Base-by-base conservation (phyloP, 2,797 vertebrate species). In the Serranus cabrilla region DNA sequence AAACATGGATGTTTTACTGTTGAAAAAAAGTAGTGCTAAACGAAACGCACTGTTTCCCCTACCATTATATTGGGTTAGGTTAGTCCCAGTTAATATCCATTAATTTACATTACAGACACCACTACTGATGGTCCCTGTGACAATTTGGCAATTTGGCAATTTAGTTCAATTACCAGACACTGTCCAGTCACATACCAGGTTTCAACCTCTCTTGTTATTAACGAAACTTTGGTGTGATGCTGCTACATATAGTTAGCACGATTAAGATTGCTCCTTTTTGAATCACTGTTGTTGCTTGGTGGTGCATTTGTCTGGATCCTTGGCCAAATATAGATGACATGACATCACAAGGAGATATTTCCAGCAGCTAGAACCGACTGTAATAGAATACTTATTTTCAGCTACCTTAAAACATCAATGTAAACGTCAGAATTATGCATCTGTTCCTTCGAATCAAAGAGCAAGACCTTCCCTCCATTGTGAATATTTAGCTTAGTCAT, bases 291-390 rank as follows among this genome's bases (percentile, higher is more conserved):
- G 42, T 65, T 63, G 46, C 51, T 56, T 67, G 55, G 7, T 47
- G 47, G 11, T 57, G 60, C 14, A 25, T 70, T 71, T 42, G 17
- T 71, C 40, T 81, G 51, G 18, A 52, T 37, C 23, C n/a, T 34
- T 58, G 46, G 57, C 80, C 69, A 75, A 73, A 78, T 67, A 71
- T 78, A 87, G 64, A 80, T 34, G 31, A 60, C 39, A 21, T 54
- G 47, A 51, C 71, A 74, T 72, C 61, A 68, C 46, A 52, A n/a
- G 50, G 60, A 70, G 74, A 81, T 80, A 79, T 79, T 84, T 83
- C 55, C 70, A 79, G 60, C 64, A 66, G 21, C 39, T 16, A 5
- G 14, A 37, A 14, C 47, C 5, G 74, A 74, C 45, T 62, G 57
- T 43, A 42, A 65, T 60, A 59, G 54, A 74, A 54, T 1, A 21